Evolutionary conservation across 2,113 vertebrate species (phyloP).

Genomic region (Hyaena hyaena): DNA sequence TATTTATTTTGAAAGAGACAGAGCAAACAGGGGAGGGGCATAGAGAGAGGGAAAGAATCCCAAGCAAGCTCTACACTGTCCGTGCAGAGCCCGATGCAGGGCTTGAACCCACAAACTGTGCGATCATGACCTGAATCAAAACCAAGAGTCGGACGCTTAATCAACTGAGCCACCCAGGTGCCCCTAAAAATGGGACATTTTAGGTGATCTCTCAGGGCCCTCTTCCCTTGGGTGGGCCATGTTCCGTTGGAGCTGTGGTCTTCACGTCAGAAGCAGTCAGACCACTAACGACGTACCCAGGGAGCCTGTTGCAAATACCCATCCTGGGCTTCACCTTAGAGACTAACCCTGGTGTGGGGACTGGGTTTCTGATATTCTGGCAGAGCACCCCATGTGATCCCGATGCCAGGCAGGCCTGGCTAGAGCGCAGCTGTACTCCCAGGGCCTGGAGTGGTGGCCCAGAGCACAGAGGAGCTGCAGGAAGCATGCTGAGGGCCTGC

Average conservation of each 20-base stretch:
- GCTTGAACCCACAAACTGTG: no score
- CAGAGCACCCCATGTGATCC: not conserved
- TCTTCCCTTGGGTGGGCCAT: rapidly evolving
- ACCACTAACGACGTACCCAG: not conserved
- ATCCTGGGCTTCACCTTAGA: not conserved
- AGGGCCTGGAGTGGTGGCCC: not conserved
- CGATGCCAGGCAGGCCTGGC: not conserved
- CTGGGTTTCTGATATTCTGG: not conserved
- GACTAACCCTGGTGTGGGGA: not conserved
- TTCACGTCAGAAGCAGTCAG: not conserved
- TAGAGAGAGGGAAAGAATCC: no score
- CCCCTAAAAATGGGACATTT: not conserved
- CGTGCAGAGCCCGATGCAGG: no score
- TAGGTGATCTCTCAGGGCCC: not conserved
- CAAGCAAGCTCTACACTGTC: no score
- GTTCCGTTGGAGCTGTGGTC: not conserved
- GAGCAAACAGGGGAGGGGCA: no score
- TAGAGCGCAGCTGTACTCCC: not conserved
- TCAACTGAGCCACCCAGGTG: no score
- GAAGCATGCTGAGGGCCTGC: not conserved
- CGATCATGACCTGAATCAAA: no score
- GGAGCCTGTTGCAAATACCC: not conserved
- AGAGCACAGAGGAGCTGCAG: not conserved
- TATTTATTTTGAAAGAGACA: no score
- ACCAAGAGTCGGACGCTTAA: no score